Conservation (phyloP, 2,888 invertebrate genomes). For the Tethea ocularis region DNA sequence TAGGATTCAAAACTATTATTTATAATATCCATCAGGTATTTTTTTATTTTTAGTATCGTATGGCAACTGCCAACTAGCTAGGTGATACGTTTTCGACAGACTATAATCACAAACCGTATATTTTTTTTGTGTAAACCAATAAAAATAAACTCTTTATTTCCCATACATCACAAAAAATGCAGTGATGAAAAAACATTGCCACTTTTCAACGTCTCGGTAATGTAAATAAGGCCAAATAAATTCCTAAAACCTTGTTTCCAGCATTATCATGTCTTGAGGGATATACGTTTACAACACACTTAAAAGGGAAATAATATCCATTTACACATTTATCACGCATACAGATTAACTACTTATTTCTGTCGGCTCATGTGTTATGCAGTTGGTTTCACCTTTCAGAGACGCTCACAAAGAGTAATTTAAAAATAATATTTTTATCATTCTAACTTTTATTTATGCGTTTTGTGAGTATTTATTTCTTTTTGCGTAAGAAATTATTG, state of each 20-base stretch:
- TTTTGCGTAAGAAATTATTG: not conserved
- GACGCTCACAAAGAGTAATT: slow-evolving; percentile 16
- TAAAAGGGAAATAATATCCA: slow-evolving; percentile 24
- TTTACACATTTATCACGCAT: slow-evolving; percentile 24
- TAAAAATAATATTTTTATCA: slow-evolving; percentile 1
- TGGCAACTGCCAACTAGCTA: too few relatives aligned
- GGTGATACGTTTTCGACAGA: too few relatives aligned
- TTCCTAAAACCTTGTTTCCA: slow-evolving; percentile 21
- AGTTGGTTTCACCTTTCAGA: slow-evolving; percentile 28
- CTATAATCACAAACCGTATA: too few relatives aligned
- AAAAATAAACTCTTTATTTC: not conserved
- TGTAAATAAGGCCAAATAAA: slow-evolving; percentile 25
- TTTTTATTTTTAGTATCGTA: too few relatives aligned
- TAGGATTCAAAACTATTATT: too few relatives aligned
- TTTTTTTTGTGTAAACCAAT: too few relatives aligned
- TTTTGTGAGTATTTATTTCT: not conserved
- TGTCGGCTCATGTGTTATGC: slow-evolving; percentile 38
- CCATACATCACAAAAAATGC: slow-evolving; percentile 10
- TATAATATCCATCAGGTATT: too few relatives aligned
- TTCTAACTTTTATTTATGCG: not conserved
- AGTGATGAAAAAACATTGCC: slow-evolving; percentile 15
- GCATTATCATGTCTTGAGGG: slow-evolving; percentile 8
- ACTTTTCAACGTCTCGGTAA: not conserved
- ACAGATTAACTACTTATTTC: slow-evolving; percentile 32
- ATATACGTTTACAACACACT: slow-evolving; percentile 5